Conservation (phyloP, 2,888 invertebrate species). For the Herminia tarsipennalis region DNA sequence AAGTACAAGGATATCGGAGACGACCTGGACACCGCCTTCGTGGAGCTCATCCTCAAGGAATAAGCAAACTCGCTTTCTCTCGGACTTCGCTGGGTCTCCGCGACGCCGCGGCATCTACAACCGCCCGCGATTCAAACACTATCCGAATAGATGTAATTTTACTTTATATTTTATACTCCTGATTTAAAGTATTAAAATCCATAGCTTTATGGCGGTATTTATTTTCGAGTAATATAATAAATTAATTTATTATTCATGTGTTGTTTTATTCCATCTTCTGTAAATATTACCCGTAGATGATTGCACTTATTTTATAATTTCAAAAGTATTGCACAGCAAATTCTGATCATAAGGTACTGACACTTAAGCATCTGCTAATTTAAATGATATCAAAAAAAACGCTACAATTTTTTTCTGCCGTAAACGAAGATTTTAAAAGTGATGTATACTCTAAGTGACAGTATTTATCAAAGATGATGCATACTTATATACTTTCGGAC, state of each 20-base stretch:
- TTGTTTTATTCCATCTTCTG: slow-evolving; percentile 53
- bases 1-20: slow-evolving; percentile 99
- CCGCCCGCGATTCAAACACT: slow-evolving; percentile 68
- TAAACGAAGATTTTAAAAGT: no score
- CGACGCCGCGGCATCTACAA: slow-evolving; percentile 38
- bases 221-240: slow-evolving; percentile 81
- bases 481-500: no score
- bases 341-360: no score
- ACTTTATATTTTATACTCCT: slow-evolving; percentile 80
- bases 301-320: no score
- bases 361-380: no score
- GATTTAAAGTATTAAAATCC: slow-evolving; percentile 78
- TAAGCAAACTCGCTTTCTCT: slow-evolving; percentile 59
- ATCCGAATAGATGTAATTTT: slow-evolving; percentile 72
- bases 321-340: no score
- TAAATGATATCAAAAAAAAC: no score
- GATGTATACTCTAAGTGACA: no score
- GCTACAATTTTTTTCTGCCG: no score
- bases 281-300: slow-evolving; percentile 11
- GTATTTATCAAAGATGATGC: no score
- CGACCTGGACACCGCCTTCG: slow-evolving; percentile 99
- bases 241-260: slow-evolving; percentile 75
- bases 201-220: slow-evolving; percentile 82
- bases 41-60: slow-evolving; percentile 94
- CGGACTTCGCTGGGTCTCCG: slow-evolving; percentile 32